Base-by-base conservation (phyloP, 2,888 invertebrate species). In the Noctuana brunneofusca region DNA sequence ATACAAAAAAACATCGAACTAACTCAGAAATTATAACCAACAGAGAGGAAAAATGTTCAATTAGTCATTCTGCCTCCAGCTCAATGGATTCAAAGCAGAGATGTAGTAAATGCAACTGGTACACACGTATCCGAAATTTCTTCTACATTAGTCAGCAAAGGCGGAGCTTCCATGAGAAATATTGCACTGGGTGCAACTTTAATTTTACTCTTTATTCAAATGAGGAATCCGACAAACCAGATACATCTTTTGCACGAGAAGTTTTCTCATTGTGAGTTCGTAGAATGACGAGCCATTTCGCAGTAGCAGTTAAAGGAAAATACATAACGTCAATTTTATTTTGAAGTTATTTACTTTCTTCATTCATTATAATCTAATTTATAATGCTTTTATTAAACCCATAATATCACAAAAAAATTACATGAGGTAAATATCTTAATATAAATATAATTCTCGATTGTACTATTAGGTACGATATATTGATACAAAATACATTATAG, bases 121-220 rank as follows among this genome's bases (percentile, higher is more conserved):
- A 55, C 38, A 38, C 48, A 48, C 55, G 38, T 16, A 38, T 62
- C 55, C 55, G 38, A 62, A 49, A 62, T 62, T 55, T 62, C 38
- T 62, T 54, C 48, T 24, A 38, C 60, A 55, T 62, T 62, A 62
- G 60, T 62, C 60, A 62, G 54, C 60, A 62, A 54, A 48, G 60
- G 46, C 20, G 32, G 41, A 54, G 30, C 48, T 48, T 16, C 30
- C 54, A 54, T 48, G 60, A 35, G 46, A 60, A 54, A 60, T 54
- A 38, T n/a, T 22, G 53, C 46, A 20, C 30, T 53, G 41, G 18
- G 50, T 35, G 48, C 35, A 35, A 49, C 57, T 57, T 49, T 57
- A 22, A 46, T 52, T 53, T 53, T 53, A 24, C 18, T 35, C 12
- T 54, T 60, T 58, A 57, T 38, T 49, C 35, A n/a, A 50, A 27